Evolutionary conservation across 1,140 invertebrate genomes (phyloP), one percentile per base, ranked within the genome.

Genomic region (Drosophila ananassae): DNA sequence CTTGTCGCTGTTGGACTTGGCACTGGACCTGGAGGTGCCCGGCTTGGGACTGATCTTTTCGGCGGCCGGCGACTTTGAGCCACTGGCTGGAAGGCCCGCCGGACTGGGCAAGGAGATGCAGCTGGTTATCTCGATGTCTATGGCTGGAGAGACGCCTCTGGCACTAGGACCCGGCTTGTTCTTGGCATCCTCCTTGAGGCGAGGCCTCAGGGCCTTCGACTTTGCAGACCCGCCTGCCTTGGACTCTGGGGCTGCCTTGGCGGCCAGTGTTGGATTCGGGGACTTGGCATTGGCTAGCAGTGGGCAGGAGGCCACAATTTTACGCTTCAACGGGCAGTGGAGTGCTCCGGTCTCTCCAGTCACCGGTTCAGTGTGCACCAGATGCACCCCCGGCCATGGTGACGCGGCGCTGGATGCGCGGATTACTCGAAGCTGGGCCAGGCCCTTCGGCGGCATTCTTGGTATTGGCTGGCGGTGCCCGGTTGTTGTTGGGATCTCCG

Each of bases 381-480:
- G 44, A 10, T n/a, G n/a, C n/a, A n/a, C 7, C 44, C 7, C 44
- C 44, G 44, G 44, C 44, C 44, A 47, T 8, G 22, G 44, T 47
- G 17, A 47, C 17, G 44, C 44, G 44, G 1, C 21, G 44, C 44
- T 47, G 44, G 44, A 47, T 47, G 17, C 44, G 17, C 4, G 44
- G 44, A 22, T 44, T 17, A 13, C 5, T 13, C 13, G 41, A 0
- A 7, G 13, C 13, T 2, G 41, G 41, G 6, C n/a, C 13, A 2
- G 41, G 3, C 4, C 4, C 3, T n/a, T 17, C 41, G 41, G 17
- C 5, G 4, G 39, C 44, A 10, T 8, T 21, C 7, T 47, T 22
- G 9, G 10, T 10, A 8, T 47, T 47, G 6, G 3, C 10, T 3
- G 3, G 9, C 3, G 34, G 10, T 5, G 17, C 13, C 41, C 17